phyloP scores from a whole-genome alignment of 1,140 invertebrate genomes.

The Drosophila ercepeae region DNA sequence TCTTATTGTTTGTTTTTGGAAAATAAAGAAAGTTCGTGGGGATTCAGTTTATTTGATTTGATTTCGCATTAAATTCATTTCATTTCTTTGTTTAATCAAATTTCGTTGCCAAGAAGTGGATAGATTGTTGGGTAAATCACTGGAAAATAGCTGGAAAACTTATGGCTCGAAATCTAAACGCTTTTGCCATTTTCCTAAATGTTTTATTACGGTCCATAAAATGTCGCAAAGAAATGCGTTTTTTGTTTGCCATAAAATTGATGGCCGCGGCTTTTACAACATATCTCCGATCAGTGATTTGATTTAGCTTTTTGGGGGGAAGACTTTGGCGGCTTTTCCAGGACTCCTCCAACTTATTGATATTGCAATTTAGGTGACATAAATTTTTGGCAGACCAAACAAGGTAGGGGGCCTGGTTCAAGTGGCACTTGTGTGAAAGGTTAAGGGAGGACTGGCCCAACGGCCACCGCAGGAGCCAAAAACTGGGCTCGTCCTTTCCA shows the following conservation, averaged over 20 bases:
- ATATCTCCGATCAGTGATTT: neutral
- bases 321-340: neutral
- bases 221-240: neutral
- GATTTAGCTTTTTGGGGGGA: neutral
- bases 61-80: neutral
- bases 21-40: neutral
- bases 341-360: conserved; percentile 51
- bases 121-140: no score
- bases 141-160: no score
- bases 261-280: neutral
- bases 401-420: neutral
- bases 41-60: neutral
- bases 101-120: no score
- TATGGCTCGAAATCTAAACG: no score
- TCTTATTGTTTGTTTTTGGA: neutral
- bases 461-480: conserved; percentile 27
- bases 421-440: conserved; percentile 27
- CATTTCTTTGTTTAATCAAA: no score
- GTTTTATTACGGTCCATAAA: neutral
- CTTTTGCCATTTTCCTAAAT: neutral
- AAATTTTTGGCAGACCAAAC: conserved; percentile 45
- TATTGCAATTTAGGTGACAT: conserved; percentile 70
- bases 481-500: conserved; percentile 24
- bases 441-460: conserved; percentile 3
- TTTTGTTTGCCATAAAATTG: neutral